A percentile compares a stretch with the other conserved stretches of the same genome.
These are phyloP conservation scores for Hassar affinis DNA, from an alignment of 2,113 vertebrate genomes.

Conservation along the genomic window DNA sequence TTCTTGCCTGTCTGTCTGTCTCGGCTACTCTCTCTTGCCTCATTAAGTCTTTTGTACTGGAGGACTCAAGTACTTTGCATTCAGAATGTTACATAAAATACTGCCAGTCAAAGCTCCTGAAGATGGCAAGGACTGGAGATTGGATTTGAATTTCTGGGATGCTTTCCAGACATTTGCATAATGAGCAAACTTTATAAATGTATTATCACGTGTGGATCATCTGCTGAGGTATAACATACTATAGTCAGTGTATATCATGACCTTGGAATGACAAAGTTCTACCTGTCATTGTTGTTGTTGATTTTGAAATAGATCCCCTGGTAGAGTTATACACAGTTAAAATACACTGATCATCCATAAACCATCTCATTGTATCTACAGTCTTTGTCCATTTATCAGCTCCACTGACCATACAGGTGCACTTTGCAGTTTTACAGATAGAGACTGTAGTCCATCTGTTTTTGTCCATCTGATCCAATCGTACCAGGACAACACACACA, in stretches of 20 bases:
- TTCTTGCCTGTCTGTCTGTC: neutral
- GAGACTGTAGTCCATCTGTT: too few species aligned
- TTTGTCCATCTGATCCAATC: too few species aligned
- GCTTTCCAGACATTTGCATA: neutral
- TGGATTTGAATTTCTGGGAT: neutral
- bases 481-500: too few species aligned
- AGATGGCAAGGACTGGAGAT: neutral
- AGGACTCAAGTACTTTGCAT: conserved; percentile 15
- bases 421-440: too few species aligned
- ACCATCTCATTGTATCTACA: too few species aligned
- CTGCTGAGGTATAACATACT: neutral
- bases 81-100: neutral
- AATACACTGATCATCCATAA: too few species aligned
- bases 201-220: too few species aligned
- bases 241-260: neutral
- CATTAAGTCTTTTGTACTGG: conserved; percentile 17
- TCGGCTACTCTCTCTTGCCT: neutral
- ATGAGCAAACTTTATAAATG: neutral
- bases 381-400: too few species aligned
- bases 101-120: neutral
- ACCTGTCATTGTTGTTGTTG: neutral
- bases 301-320: neutral
- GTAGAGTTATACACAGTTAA: too few species aligned
- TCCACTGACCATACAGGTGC: too few species aligned
- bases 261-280: neutral